Evolutionary conservation across 2,113 vertebrate genomes (phyloP), one percentile per base, ranked within the genome.

Genomic region (Noturus placidus): DNA sequence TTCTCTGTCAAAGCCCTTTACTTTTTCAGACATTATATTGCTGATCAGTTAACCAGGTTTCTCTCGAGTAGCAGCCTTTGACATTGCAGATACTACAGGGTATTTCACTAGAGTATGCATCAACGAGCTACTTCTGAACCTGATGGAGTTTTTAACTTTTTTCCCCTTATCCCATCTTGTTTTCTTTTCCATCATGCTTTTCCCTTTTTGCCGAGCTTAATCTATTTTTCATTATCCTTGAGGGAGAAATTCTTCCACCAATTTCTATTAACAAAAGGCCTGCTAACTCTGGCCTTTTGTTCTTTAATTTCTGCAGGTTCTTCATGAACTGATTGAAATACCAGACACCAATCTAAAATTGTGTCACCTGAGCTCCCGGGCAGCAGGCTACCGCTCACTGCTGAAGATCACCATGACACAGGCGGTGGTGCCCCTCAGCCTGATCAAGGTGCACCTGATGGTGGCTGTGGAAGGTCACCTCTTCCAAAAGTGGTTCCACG

Each of bases 391-490:
- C 95, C 97, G 96, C 91, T 97, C 98, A 1, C 93, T 99, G 76
- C 96, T 99, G 90, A 99, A 99, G 95, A 97, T 99, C 91, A 97
- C 96, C 94, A 99, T 99, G 98, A 99, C 97, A 77, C 98, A 97
- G 78, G 96, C 97, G 0, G 95, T 97, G 6, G 97, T 99, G 91
- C 97, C 98, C 1, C 95, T 99, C 92, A 99, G 97, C 92, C 96
- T 99, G 89, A 96, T 99, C 91, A 97, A 98, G 92, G 98, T 99
- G 38, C 98, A 99, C 92, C 95, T 99, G 89, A 99, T 99, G 98
- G 98, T 99, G 5, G 98, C 98, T 0, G 98, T 99, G 33, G 98
- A 99, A 93, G 98, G 98, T 0, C 98, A 99, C 91, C 96, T 99
- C 85, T 99, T 99, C 93, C 98, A 99, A 93, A 99, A 99, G 90